Conservation (phyloP, 2,797 vertebrate genomes). For the Basileuterus tristriatus region DNA sequence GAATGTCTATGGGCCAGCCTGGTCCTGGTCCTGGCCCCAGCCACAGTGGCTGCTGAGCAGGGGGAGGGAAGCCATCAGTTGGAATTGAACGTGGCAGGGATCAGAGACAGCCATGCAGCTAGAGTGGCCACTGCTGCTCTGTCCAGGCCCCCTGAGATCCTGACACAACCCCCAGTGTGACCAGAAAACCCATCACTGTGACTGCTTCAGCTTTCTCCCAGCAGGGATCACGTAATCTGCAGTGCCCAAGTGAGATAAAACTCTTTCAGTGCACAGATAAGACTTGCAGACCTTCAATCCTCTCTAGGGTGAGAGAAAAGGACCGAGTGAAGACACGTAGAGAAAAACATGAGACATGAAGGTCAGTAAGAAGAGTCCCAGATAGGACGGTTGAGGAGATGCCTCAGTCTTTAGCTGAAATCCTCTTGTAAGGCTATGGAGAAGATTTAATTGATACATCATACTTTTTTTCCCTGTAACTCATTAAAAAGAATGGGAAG, state of each 20-base stretch:
- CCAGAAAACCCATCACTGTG: background rate
- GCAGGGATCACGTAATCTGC: rapidly evolving
- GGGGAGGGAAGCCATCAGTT: background rate
- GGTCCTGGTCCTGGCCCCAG: background rate
- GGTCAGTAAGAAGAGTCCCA: background rate
- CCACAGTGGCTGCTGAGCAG: background rate
- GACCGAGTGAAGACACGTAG: background rate
- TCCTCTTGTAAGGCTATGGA: background rate
- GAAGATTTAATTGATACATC: background rate
- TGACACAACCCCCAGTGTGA: background rate
- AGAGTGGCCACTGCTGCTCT: background rate
- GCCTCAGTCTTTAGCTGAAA: background rate
- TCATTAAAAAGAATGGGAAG: background rate
- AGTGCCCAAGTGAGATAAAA: background rate
- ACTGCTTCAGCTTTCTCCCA: background rate
- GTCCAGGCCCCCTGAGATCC: background rate
- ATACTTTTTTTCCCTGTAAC: background rate
- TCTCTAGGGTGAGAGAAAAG: background rate
- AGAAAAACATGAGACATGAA: background rate
- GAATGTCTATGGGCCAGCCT: background rate
- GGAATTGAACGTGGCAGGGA: background rate
- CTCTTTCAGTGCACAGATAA: background rate
- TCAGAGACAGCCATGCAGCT: rapidly evolving
- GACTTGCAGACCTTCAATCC: background rate
- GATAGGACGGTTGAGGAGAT: background rate